Evolutionary conservation across 2,797 vertebrate genomes (phyloP).

Genomic region (Tokudaia muenninki): DNA sequence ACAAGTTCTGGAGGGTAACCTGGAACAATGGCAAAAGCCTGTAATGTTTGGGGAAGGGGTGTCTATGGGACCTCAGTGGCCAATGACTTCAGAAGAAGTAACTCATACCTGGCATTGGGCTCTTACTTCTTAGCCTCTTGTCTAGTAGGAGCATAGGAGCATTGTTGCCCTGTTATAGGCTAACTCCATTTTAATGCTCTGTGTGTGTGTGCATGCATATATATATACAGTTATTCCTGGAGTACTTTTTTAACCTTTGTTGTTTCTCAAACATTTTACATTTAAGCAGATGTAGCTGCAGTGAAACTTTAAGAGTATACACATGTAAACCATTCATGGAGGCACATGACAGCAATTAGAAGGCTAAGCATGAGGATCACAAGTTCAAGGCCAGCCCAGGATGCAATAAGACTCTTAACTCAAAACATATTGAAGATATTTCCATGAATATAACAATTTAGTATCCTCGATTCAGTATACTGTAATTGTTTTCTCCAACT

Average conservation of each 20-base stretch:
- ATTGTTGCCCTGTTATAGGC: not conserved
- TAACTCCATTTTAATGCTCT: not conserved
- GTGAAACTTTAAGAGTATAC: not conserved
- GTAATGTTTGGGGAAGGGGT: not conserved
- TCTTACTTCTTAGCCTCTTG: not conserved
- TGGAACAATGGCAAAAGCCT: not conserved
- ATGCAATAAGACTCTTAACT: not conserved
- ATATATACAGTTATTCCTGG: not conserved
- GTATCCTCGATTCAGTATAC: not conserved
- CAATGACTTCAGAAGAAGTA: not conserved
- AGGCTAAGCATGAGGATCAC: not conserved
- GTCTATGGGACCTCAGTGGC: not conserved
- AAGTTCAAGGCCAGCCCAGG: not conserved
- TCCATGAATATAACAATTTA: not conserved
- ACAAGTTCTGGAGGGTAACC: not conserved
- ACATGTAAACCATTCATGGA: not conserved
- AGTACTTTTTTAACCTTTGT: conserved; percentile 33
- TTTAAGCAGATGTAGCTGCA: conserved; percentile 13
- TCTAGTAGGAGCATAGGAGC: not conserved
- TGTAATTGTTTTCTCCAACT: conserved; percentile 30
- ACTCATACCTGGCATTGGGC: not conserved
- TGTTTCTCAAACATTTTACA: conserved; percentile 34
- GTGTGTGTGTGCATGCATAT: no score
- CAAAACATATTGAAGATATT: not conserved
- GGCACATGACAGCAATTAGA: not conserved